Conservation (phyloP, 2,113 vertebrate genomes). For the Natator depressus region DNA sequence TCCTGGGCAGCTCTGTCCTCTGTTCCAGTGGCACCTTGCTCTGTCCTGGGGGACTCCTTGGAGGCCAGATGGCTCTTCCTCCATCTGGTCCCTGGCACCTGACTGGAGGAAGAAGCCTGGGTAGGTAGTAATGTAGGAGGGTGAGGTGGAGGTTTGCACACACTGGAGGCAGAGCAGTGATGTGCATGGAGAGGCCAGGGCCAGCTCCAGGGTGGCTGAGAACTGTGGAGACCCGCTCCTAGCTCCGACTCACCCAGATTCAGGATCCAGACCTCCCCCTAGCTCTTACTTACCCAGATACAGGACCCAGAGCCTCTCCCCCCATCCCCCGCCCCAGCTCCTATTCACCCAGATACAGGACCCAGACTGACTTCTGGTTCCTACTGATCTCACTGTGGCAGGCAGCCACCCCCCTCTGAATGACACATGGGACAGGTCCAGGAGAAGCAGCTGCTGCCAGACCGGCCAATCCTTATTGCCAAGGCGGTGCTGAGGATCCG, state of each 20-base stretch:
- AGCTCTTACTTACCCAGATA: background rate
- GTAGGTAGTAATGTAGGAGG: background rate
- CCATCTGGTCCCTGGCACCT: constrained; percentile 19
- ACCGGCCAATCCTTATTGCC: background rate
- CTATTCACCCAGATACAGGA: background rate
- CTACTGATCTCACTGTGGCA: background rate
- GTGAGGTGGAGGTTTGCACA: background rate
- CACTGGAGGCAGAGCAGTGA: background rate
- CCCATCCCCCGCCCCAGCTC: no score
- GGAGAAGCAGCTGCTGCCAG: constrained; percentile 52
- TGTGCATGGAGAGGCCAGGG: background rate
- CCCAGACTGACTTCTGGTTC: background rate
- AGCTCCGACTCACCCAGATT: background rate
- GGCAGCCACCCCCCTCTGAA: rapidly evolving
- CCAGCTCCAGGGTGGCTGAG: background rate
- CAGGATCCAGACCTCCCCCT: no score
- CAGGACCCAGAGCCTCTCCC: background rate
- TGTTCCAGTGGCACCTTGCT: constrained; percentile 36
- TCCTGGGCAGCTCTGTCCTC: constrained; percentile 4
- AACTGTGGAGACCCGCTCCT: background rate
- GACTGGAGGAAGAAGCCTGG: background rate
- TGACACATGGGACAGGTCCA: background rate
- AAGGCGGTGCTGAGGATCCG: constrained; percentile 49
- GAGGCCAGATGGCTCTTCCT: constrained; percentile 44
- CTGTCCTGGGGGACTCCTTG: background rate